Conservation (phyloP, 2,888 invertebrate genomes). For the Sesia apiformis region DNA sequence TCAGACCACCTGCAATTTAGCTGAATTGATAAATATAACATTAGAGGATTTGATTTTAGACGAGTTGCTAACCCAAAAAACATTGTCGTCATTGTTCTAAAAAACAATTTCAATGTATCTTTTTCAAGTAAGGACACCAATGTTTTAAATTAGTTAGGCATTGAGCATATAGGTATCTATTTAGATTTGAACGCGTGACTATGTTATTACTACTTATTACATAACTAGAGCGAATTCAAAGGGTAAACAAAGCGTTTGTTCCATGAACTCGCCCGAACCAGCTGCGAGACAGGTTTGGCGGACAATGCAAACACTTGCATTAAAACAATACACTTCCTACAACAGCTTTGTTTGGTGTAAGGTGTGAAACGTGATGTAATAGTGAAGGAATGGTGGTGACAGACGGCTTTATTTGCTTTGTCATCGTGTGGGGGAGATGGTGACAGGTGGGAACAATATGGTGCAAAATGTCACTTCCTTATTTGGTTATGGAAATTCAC, state of each 20-base stretch:
- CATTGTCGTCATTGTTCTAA: too few relatives aligned
- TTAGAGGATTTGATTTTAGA: too few relatives aligned
- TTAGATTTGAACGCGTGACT: too few relatives aligned
- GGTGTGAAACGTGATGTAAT: slow-evolving; percentile 22
- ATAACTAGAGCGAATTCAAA: background rate
- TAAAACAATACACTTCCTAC: slow-evolving; percentile 17
- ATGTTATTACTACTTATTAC: background rate
- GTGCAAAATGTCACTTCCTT: slow-evolving; percentile 17
- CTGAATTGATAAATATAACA: too few relatives aligned
- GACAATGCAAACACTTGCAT: background rate
- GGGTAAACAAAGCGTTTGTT: background rate
- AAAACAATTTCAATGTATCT: too few relatives aligned
- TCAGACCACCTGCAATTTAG: too few relatives aligned
- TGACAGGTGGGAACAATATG: slow-evolving; percentile 10
- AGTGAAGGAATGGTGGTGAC: slow-evolving; percentile 17
- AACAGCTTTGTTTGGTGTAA: slow-evolving; percentile 18
- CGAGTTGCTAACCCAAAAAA: too few relatives aligned
- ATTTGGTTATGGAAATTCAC: slow-evolving; percentile 1
- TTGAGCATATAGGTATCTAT: too few relatives aligned
- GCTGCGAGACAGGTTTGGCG: background rate
- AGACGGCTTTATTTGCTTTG: slow-evolving; percentile 18
- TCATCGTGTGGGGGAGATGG: slow-evolving; percentile 28
- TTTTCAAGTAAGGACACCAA: too few relatives aligned
- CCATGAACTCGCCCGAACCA: background rate
- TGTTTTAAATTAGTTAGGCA: too few relatives aligned